Conservation (phyloP, 2,888 invertebrate genomes). For the Cheiracanthium punctorium region DNA sequence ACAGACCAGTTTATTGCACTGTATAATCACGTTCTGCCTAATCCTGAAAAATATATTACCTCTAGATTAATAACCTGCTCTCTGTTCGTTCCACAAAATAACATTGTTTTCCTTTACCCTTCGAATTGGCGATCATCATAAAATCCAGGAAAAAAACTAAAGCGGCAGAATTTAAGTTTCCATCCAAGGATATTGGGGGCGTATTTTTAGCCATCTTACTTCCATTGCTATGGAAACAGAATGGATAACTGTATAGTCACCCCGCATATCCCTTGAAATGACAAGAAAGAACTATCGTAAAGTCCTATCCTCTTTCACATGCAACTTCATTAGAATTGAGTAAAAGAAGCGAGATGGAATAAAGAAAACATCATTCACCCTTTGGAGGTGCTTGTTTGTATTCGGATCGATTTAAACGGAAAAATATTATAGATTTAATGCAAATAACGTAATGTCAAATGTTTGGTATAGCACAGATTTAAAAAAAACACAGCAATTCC, state of each 20-base stretch:
- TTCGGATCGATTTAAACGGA: background rate
- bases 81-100: too few species aligned
- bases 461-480: too few species aligned
- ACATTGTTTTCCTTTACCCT: too few species aligned
- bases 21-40: too few species aligned
- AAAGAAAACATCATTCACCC: background rate
- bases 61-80: too few species aligned
- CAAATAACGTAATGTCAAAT: too few species aligned
- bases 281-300: background rate
- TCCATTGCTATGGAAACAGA: conserved; percentile 5
- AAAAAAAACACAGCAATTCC: too few species aligned
- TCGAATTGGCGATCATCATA: background rate
- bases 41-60: too few species aligned
- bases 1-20: too few species aligned
- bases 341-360: background rate
- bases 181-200: background rate
- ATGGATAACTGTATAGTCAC: background rate
- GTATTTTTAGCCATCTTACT: conserved; percentile 2
- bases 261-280: conserved; percentile 8
- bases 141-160: background rate
- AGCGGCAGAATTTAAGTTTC: background rate
- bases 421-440: too few species aligned
- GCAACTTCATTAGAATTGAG: background rate
- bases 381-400: background rate
- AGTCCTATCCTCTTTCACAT: conserved; percentile 7